Base-by-base conservation (phyloP, 2,888 invertebrate genomes). In the Drosophila ustulata region DNA sequence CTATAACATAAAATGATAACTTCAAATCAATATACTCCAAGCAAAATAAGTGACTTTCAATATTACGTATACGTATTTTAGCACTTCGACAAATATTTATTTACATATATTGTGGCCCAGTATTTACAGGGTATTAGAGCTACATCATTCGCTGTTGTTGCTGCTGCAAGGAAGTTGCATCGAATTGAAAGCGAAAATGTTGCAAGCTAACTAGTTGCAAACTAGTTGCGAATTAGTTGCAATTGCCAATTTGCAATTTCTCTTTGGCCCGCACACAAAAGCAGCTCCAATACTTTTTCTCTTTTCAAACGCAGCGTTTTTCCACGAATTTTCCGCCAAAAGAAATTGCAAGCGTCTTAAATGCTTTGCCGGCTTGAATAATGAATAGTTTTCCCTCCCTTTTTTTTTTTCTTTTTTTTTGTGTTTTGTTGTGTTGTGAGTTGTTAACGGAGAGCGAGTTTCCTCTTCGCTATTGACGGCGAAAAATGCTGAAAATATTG, bases 401-500 rank as follows among this genome's bases (percentile, higher is more conserved):
- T 1, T 13, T 6, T 1, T 13, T 6, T 9, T 34, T 11, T 11
- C 3, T 3, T 3, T 34, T 9, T 34, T 34, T 9, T 9, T 34
- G 11, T 34, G 5, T 30, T 30, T 6, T 30, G 6, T 30, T 30
- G 18, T 18, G 18, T 18, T 18, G 18, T 18, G 18, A 18, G 18
- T 18, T 34, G 34, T 34, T 34, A 11, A 9, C 11, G 0, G n/a
- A 11, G 11, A 11, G 11, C 7, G 11, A 18, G 43, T 41, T 39
- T 1, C 3, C 18, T n/a, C 23, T 0, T 2, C 11, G 7, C 3
- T 39, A 47, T 47, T 55, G 56, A 56, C 55, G 18, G 45, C 45
- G 55, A 25, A 45, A 56, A 56, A 34, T 56, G 55, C 2, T 23
- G n/a, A 56, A 57, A 63, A 63, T 55, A 63, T 63, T 47, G 62